These are phyloP conservation scores for Periophthalmodon schlosseri DNA, from an alignment of 2,113 vertebrate genomes.

Conservation along the genomic window DNA sequence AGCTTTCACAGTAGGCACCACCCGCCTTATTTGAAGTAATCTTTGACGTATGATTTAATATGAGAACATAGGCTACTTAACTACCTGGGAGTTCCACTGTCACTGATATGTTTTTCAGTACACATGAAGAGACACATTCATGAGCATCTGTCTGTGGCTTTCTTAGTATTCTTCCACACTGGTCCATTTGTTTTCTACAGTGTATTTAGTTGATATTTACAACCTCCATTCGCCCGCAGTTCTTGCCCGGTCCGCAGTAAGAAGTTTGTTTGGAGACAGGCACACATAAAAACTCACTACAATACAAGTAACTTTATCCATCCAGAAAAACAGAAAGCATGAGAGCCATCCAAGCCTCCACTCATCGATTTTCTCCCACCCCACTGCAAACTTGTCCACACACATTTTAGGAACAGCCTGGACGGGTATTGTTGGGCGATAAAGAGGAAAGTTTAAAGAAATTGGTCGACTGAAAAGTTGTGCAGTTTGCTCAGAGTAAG, in stretches of 20 bases:
- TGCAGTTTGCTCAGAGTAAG: neutral
- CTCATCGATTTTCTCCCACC: slow-evolving; percentile 15
- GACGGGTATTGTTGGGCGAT: neutral
- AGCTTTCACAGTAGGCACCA: too few species aligned
- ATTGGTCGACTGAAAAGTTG: neutral
- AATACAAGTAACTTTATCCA: slow-evolving; percentile 18
- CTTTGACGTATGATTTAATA: too few species aligned
- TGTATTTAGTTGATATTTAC: slow-evolving; percentile 21
- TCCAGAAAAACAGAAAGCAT: slow-evolving; percentile 17
- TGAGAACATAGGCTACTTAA: too few species aligned
- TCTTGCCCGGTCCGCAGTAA: slow-evolving; percentile 13
- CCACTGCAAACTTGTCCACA: neutral
- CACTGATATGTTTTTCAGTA: too few species aligned
- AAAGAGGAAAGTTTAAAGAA: slow-evolving; percentile 1
- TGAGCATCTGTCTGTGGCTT: too few species aligned
- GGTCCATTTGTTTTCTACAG: slow-evolving; percentile 6
- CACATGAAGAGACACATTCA: too few species aligned
- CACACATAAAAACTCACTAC: slow-evolving; percentile 14
- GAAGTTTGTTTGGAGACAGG: slow-evolving; percentile 9
- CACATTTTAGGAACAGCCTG: slow-evolving; percentile 10
- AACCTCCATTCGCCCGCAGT: slow-evolving; percentile 7
- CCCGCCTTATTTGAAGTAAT: too few species aligned
- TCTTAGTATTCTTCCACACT: neutral
- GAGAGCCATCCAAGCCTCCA: neutral
- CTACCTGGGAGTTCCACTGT: too few species aligned